Evolutionary conservation across 2,113 vertebrate species (phyloP).

Genomic region (Bolborhynchus lineola): DNA sequence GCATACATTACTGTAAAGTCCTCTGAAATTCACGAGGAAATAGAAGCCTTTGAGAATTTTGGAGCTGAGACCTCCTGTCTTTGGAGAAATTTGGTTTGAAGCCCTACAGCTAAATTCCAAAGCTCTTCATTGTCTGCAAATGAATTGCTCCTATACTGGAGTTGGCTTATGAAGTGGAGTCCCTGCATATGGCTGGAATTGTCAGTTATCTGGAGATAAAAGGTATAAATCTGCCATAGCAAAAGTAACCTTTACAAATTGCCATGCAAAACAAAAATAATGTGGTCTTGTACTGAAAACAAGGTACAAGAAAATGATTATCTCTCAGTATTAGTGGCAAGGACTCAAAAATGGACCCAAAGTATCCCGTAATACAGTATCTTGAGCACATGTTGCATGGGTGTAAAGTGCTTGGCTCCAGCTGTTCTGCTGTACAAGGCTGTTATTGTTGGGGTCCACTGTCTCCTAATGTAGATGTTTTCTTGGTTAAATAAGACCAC

Average conservation of each 20-base stretch:
- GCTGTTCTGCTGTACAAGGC: background rate
- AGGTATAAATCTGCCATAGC: background rate
- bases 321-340: background rate
- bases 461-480: background rate
- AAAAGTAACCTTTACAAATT: background rate
- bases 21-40: background rate
- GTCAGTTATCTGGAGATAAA: background rate
- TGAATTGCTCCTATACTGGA: background rate
- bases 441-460: background rate
- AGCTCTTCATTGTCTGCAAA: background rate
- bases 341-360: background rate
- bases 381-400: background rate
- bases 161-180: background rate
- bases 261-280: background rate
- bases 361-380: background rate
- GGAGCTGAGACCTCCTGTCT: background rate
- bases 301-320: background rate
- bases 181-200: background rate
- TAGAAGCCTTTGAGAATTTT: slow-evolving; percentile 3
- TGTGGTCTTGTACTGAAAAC: background rate
- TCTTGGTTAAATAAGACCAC: background rate
- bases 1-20: slow-evolving; percentile 8
- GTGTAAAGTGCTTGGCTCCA: background rate
- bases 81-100: slow-evolving; percentile 32
- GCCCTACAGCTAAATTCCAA: slow-evolving; percentile 18